phyloP scores from a whole-genome alignment of 2,888 invertebrate species.

The Chloromyia formosa region DNA sequence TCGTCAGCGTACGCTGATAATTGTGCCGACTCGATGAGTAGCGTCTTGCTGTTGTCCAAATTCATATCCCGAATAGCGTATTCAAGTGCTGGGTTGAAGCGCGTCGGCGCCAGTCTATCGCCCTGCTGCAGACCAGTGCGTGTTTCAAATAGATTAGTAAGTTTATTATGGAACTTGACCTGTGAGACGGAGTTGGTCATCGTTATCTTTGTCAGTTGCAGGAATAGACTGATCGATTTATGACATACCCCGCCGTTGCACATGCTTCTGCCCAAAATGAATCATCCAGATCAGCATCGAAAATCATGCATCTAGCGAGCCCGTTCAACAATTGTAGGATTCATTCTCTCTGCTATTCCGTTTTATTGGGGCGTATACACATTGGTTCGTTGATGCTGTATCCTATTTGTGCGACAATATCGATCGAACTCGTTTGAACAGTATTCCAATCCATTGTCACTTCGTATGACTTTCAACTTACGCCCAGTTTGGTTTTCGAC shows the following conservation, averaged over 20 bases:
- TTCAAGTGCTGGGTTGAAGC: too few species aligned
- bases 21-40: too few species aligned
- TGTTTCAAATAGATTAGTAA: too few species aligned
- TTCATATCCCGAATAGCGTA: too few species aligned
- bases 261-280: constrained; percentile 29
- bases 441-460: constrained; percentile 46
- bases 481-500: constrained; percentile 49
- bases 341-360: constrained; percentile 26
- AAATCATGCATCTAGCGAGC: not conserved
- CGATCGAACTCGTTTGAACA: constrained; percentile 24
- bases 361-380: constrained; percentile 37
- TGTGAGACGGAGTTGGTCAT: too few species aligned
- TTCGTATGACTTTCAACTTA: constrained; percentile 39
- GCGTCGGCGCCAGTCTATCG: too few species aligned
- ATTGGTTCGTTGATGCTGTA: not conserved
- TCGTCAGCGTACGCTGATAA: too few species aligned
- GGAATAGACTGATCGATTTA: constrained; percentile 4
- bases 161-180: too few species aligned
- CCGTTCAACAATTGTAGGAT: constrained; percentile 20
- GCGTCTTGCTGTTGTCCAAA: too few species aligned
- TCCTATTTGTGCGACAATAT: constrained; percentile 12
- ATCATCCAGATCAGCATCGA: not conserved
- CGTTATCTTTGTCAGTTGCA: too few species aligned
- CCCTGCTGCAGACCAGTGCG: too few species aligned
- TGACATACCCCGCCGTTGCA: not conserved